Percentiles rank a stretch among this genome's conserved stretches.
These are phyloP conservation scores for Steinernema hermaphroditum DNA, from an alignment of 2,888 invertebrate species.

Conservation along the genomic window DNA sequence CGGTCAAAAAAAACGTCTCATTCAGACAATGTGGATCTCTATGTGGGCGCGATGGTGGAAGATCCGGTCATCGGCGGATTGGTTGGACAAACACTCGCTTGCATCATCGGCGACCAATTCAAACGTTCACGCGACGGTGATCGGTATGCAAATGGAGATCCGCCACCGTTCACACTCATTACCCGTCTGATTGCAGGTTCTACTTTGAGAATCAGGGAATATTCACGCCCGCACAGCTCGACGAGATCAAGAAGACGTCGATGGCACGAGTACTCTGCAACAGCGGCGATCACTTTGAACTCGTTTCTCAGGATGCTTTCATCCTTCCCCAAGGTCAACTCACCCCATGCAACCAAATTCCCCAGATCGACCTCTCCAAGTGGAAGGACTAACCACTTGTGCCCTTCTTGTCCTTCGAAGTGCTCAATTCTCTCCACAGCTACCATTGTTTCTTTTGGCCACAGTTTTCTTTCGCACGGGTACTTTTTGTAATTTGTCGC, in stretches of 20 bases:
- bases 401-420: no score
- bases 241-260: conserved; percentile 79
- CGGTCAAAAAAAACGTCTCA: conserved; percentile 22
- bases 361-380: conserved; percentile 49
- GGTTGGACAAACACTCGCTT: conserved; percentile 69
- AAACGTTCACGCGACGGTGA: conserved; percentile 69
- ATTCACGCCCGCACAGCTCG: conserved; percentile 73
- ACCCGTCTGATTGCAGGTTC: conserved; percentile 64
- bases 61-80: conserved; percentile 68
- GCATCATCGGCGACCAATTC: conserved; percentile 70
- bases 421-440: background rate
- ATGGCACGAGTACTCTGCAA: conserved; percentile 84
- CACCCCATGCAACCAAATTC: conserved; percentile 39
- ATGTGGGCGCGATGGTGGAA: conserved; percentile 70
- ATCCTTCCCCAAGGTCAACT: conserved; percentile 34
- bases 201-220: conserved; percentile 69
- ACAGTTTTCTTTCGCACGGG: conserved; percentile 14
- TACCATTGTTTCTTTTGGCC: conserved; percentile 2
- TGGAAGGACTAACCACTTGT: conserved; percentile 43
- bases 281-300: conserved; percentile 74
- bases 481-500: conserved; percentile 27
- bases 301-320: conserved; percentile 60
- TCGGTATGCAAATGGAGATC: conserved; percentile 63
- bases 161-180: background rate
- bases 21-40: conserved; percentile 70